phyloP scores from a whole-genome alignment of 1,140 invertebrate genomes.

The Meloidogyne exigua region DNA sequence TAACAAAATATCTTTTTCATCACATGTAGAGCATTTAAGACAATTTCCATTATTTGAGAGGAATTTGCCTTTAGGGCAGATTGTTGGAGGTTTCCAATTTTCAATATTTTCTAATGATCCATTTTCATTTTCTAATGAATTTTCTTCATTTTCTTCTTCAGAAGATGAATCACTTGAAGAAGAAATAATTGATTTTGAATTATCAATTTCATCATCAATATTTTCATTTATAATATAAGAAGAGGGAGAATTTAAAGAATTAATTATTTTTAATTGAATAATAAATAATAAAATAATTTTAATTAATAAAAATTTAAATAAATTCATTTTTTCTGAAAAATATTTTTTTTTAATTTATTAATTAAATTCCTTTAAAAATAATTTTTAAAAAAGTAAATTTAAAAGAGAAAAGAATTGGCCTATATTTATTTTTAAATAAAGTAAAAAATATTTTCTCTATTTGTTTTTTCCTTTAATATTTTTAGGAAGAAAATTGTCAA shows the following conservation, averaged over 20 bases:
- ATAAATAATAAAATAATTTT: constrained; percentile 6
- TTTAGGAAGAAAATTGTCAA: too few species aligned
- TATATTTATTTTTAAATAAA: too few species aligned
- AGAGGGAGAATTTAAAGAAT: neutral
- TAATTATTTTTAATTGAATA: neutral
- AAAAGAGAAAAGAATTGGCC: too few species aligned
- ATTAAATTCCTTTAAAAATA: too few species aligned
- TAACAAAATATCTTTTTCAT: too few species aligned
- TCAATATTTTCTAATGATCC: constrained; percentile 20
- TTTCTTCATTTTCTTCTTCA: neutral
- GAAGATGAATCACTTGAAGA: neutral
- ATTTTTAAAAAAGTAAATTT: too few species aligned
- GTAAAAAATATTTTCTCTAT: too few species aligned
- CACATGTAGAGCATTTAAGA: constrained; percentile 20
- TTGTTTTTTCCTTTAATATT: too few species aligned
- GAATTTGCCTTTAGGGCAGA: neutral
- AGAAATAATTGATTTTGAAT: neutral
- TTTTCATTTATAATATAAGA: neutral
- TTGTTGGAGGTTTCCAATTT: neutral
- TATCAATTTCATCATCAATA: neutral
- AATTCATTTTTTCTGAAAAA: neutral
- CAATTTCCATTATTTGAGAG: constrained; percentile 12
- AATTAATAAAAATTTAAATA: neutral
- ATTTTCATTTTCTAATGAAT: neutral
- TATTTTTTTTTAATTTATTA: too few species aligned